These are phyloP conservation scores for Colletes collaris DNA, from an alignment of 2,888 invertebrate genomes.

Conservation along the genomic window DNA sequence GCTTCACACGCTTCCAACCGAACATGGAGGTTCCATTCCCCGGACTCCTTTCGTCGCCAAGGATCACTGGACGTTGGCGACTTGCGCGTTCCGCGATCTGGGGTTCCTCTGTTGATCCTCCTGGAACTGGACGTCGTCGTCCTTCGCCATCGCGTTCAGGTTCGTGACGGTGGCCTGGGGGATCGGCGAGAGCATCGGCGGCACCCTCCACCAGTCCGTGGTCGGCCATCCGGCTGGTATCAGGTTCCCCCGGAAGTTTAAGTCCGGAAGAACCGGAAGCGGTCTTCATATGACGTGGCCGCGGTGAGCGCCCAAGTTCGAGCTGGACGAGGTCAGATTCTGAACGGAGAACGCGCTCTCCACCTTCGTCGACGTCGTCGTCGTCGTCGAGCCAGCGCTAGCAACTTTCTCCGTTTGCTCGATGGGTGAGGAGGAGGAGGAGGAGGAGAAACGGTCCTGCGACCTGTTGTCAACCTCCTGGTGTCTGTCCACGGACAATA, in stretches of 20 bases:
- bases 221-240: slow-evolving; percentile 80
- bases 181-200: slow-evolving; percentile 79
- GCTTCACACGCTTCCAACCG: neutral
- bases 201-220: slow-evolving; percentile 83
- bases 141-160: slow-evolving; percentile 79
- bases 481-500: slow-evolving; percentile 62
- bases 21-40: neutral
- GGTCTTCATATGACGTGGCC: slow-evolving; percentile 93
- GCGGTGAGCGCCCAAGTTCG: slow-evolving; percentile 80
- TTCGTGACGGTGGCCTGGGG: slow-evolving; percentile 75
- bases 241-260: slow-evolving; percentile 85
- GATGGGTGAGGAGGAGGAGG: slow-evolving; percentile 75
- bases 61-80: slow-evolving; percentile 64
- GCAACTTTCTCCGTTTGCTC: slow-evolving; percentile 60
- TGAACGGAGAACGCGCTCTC: slow-evolving; percentile 80
- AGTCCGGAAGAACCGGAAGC: slow-evolving; percentile 91
- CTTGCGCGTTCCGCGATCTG: slow-evolving; percentile 56
- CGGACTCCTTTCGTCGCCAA: neutral
- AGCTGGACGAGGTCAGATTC: slow-evolving; percentile 76
- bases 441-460: slow-evolving; percentile 74
- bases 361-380: slow-evolving; percentile 63
- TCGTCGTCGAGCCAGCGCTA: slow-evolving; percentile 29
- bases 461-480: slow-evolving; percentile 71
- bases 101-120: slow-evolving; percentile 59
- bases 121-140: slow-evolving; percentile 59